Percentiles rank a stretch among this genome's conserved stretches.
Conservation (phyloP, 2,113 vertebrate genomes). For the Ictalurus furcatus region DNA sequence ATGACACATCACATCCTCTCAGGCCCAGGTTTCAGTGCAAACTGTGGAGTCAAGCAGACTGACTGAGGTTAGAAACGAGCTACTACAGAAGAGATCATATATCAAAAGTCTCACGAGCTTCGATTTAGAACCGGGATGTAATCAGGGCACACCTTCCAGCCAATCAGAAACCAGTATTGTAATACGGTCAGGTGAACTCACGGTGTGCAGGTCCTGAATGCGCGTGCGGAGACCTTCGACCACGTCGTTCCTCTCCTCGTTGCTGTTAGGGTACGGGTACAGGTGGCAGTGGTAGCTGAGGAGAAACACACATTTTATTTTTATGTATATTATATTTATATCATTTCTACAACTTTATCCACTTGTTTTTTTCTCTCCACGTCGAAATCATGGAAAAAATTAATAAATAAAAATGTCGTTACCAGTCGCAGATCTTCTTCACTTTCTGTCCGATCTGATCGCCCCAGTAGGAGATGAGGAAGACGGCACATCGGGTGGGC, state of each 20-base stretch:
- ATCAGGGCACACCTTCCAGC: neutral
- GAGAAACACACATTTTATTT: neutral
- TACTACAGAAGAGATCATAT: neutral
- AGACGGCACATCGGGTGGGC: slow-evolving; percentile 85
- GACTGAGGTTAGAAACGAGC: neutral
- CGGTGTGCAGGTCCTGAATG: slow-evolving; percentile 89
- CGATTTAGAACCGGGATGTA: neutral
- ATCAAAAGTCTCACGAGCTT: neutral
- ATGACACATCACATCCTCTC: neutral
- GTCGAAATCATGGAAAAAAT: neutral
- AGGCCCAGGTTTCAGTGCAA: neutral
- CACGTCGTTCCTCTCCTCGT: slow-evolving; percentile 83
- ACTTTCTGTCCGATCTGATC: slow-evolving; percentile 97
- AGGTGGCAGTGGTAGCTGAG: slow-evolving; percentile 92
- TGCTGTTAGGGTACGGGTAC: slow-evolving; percentile 89
- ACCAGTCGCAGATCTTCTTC: slow-evolving; percentile 98
- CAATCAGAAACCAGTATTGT: neutral
- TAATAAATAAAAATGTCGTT: slow-evolving; percentile 50
- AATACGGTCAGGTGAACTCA: slow-evolving; percentile 64
- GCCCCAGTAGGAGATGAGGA: slow-evolving; percentile 95
- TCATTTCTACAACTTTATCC: too few species aligned
- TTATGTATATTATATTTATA: too few species aligned
- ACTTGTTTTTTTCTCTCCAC: too few species aligned
- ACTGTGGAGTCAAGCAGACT: neutral
- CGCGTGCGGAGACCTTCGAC: slow-evolving; percentile 85